Percentiles rank a stretch among this genome's conserved stretches.
Evolutionary conservation across 2,113 vertebrate species (phyloP).

Genomic region (Crypturellus undulatus): DNA sequence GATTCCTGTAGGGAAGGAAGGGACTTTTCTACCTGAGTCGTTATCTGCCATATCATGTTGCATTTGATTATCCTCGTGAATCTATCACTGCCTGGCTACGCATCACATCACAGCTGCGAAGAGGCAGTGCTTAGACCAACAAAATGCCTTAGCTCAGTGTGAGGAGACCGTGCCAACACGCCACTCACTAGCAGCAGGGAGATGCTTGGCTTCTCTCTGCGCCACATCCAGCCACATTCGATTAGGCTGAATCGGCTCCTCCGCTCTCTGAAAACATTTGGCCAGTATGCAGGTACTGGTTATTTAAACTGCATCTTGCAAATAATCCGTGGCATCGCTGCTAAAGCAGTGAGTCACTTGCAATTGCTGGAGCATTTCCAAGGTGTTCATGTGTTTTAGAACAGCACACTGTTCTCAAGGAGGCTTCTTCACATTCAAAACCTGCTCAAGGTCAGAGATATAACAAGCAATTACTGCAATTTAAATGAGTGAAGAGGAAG

Average conservation of each 20-base stretch:
- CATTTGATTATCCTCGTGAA: slow-evolving; percentile 25
- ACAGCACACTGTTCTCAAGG: neutral
- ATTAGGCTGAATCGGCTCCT: neutral
- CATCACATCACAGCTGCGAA: neutral
- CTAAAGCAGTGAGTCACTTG: slow-evolving; percentile 4
- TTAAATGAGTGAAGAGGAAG: neutral
- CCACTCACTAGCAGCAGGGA: neutral
- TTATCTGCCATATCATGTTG: neutral
- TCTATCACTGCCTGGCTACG: neutral
- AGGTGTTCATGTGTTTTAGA: neutral
- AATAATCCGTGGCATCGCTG: neutral
- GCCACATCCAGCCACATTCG: neutral
- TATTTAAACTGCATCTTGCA: slow-evolving; percentile 1
- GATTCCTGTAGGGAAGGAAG: neutral
- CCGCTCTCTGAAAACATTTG: neutral
- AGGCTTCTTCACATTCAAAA: slow-evolving; percentile 59
- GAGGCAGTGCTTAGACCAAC: neutral
- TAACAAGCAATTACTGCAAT: slow-evolving; percentile 16
- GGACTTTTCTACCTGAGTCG: neutral
- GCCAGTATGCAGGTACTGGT: neutral
- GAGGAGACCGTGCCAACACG: neutral
- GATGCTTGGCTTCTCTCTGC: neutral
- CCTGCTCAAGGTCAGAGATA: slow-evolving; percentile 62
- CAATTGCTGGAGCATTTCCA: neutral
- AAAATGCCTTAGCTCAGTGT: neutral